Base-by-base conservation (phyloP, 2,113 vertebrate genomes). In the Ophiodon elongatus region DNA sequence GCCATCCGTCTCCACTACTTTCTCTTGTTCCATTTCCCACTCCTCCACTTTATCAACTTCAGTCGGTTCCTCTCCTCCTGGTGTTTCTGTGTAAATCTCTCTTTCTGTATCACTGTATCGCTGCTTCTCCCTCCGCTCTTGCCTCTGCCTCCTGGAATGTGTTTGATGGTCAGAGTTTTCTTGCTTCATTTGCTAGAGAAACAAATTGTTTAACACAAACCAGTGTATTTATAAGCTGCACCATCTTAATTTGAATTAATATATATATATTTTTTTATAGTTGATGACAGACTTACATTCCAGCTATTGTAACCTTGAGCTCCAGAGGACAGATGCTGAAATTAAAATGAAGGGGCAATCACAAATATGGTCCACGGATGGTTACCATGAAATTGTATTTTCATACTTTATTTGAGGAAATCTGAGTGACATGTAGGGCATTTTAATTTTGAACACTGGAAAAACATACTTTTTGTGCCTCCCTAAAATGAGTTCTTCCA, bases 251-350 rank as follows among this genome's bases (percentile, higher is more conserved):
- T 39, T 60, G 23, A 37, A 76, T 39, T 27, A 33, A 45, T 19
- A 29, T 4, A 8, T 5, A 23, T 60, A n/a, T 14, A 8, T 43
- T 43, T 9, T 14, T 9, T 1, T 37, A 73, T 31, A 10, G 2
- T 21, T 31, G 10, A 72, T 77, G 21, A 37, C 7, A 56, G 41
- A 92, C 93, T 93, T 87, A 95, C 94, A 56, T 66, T 94, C 54
- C 78, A 88, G 13, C 56, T 87, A 11, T 68, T 90, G 84, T 88
- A 88, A 81, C 87, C 92, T 41, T 70, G 85, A 70, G 92, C 89
- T 79, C 94, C 94, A 81, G 93, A 94, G 54, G 79, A 83, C 3
- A 69, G 64, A 83, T 78, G 52, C 80, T 93, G 59, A 31, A 91
- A 89, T 68, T 41, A 79, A 75, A 89, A 71, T 66, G 8, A 76